These are phyloP conservation scores for Rhyacophila brunnea DNA, from an alignment of 1,140 invertebrate species.

Conservation along the genomic window DNA sequence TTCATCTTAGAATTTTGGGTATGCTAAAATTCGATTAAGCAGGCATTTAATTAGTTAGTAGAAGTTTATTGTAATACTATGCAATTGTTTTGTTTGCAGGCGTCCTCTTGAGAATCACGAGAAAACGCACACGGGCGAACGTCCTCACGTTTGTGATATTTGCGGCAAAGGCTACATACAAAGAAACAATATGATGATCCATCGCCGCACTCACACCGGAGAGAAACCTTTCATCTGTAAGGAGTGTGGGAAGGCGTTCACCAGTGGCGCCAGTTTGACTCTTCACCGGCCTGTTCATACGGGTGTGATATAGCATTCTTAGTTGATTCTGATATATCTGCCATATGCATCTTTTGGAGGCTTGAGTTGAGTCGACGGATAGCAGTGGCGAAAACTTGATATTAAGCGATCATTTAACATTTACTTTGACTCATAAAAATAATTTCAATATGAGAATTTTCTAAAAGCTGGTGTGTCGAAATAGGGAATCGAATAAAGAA, in stretches of 20 bases:
- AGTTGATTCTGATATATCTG: too few species aligned
- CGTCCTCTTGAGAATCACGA: slow-evolving; percentile 31
- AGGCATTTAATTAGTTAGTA: background rate
- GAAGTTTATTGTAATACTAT: background rate
- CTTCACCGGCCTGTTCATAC: slow-evolving; percentile 32
- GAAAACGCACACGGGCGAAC: slow-evolving; percentile 30
- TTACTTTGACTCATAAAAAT: too few species aligned
- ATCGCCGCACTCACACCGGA: slow-evolving; percentile 56
- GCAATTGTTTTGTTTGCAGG: slow-evolving; percentile 7
- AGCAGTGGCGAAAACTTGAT: too few species aligned
- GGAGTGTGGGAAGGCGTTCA: slow-evolving; percentile 30
- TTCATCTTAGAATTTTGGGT: background rate
- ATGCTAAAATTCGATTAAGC: background rate
- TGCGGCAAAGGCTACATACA: slow-evolving; percentile 32
- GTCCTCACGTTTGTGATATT: slow-evolving; percentile 27
- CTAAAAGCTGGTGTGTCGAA: too few species aligned
- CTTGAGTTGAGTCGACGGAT: too few species aligned
- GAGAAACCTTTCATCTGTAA: slow-evolving; percentile 37
- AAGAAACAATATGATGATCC: slow-evolving; percentile 45
- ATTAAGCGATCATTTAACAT: too few species aligned
- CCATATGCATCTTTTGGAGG: too few species aligned
- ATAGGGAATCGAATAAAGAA: too few species aligned
- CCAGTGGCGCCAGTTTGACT: slow-evolving; percentile 26
- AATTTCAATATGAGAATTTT: too few species aligned
- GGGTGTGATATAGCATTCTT: too few species aligned